Conservation (phyloP, 2,797 vertebrate species). For the Protosalanx chinensis region DNA sequence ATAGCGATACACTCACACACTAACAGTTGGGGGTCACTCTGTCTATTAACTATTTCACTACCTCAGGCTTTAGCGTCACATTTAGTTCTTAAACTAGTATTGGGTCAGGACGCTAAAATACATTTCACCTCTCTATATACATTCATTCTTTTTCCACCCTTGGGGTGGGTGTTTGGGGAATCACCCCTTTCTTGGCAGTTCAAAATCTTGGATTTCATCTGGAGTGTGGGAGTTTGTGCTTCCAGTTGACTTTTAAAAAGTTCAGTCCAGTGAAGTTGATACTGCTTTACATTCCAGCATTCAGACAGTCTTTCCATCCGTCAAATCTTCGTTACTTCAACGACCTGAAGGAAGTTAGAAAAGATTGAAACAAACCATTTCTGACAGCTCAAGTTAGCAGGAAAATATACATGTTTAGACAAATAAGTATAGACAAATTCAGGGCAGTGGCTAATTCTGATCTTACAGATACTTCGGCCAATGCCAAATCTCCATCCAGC, state of each 20-base stretch:
- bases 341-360: constrained; percentile 19
- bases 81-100: not conserved
- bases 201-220: constrained; percentile 14
- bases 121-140: too few relatives aligned
- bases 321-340: constrained; percentile 15
- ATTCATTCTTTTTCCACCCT: constrained; percentile 6
- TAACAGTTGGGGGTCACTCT: not conserved
- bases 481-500: not conserved
- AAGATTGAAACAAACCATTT: not conserved
- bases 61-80: not conserved
- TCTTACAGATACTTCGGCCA: not conserved
- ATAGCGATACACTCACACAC: too few relatives aligned
- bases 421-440: too few relatives aligned
- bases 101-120: too few relatives aligned
- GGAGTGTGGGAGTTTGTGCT: not conserved
- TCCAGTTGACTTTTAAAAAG: not conserved
- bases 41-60: not conserved
- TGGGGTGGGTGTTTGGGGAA: constrained; percentile 6
- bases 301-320: constrained; percentile 11
- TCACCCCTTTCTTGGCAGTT: constrained; percentile 10
- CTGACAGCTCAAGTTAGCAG: not conserved
- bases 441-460: too few relatives aligned
- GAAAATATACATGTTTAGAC: not conserved
- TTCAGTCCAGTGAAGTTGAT: constrained; percentile 7
- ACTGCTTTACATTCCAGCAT: constrained; percentile 14